A percentile compares a stretch with the other conserved stretches of the same genome.
These are phyloP conservation scores for Calameuta filiformis DNA, from an alignment of 2,888 invertebrate genomes.

Conservation along the genomic window DNA sequence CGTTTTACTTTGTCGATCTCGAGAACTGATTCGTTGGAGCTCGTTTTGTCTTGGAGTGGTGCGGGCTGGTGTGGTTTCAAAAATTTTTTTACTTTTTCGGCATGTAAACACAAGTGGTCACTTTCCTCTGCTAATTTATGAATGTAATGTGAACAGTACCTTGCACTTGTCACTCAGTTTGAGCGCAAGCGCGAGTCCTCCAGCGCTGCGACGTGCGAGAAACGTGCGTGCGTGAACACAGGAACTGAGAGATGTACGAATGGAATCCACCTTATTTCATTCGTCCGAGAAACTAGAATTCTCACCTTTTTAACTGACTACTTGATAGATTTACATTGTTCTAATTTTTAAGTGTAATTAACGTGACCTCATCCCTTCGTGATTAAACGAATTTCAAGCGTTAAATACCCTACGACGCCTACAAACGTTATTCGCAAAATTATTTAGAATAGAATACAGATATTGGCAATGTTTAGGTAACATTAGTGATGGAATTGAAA, in stretches of 20 bases:
- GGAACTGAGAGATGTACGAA: conserved; percentile 59
- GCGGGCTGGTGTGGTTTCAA: conserved; percentile 19
- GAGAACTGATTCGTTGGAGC: conserved; percentile 12
- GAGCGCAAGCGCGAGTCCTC: conserved; percentile 81
- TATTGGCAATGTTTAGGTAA: background rate
- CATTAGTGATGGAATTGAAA: background rate
- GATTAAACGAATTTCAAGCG: background rate
- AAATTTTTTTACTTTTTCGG: background rate
- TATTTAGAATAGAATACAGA: background rate
- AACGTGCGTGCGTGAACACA: conserved; percentile 70
- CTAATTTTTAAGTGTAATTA: background rate
- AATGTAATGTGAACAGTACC: conserved; percentile 72
- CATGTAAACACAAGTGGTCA: background rate
- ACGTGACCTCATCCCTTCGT: background rate
- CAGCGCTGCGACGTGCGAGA: conserved; percentile 64
- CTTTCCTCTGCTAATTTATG: conserved; percentile 6
- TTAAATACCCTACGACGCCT: background rate
- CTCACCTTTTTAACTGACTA: background rate
- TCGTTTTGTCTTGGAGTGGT: conserved; percentile 31
- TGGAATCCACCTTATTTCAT: conserved; percentile 34
- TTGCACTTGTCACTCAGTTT: conserved; percentile 84
- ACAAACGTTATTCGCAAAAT: background rate
- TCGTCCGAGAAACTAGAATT: conserved; percentile 10
- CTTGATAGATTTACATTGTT: background rate
- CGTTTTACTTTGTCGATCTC: background rate